Conservation (phyloP, 1,140 invertebrate genomes). For the Physella acuta region DNA sequence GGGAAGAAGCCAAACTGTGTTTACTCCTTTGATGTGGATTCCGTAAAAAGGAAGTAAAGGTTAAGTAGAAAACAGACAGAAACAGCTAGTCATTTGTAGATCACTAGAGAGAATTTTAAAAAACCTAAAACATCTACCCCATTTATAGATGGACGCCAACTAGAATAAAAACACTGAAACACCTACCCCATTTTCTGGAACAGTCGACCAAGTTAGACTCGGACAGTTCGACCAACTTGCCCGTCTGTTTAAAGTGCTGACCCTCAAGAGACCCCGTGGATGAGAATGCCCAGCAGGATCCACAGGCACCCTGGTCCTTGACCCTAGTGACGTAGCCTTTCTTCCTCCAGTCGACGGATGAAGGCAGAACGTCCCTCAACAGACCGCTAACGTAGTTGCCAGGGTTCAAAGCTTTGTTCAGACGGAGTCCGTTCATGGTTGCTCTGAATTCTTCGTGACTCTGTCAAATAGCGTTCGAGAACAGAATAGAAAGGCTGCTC, state of each 20-base stretch:
- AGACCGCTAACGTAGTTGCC: neutral
- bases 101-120: too few species aligned
- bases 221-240: constrained; percentile 83
- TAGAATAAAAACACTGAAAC: too few species aligned
- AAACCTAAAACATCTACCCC: too few species aligned
- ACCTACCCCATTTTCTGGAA: constrained; percentile 66
- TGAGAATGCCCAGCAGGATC: constrained; percentile 54
- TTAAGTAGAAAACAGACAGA: too few species aligned
- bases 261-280: constrained; percentile 89
- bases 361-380: neutral
- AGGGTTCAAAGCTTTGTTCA: neutral
- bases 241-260: constrained; percentile 85
- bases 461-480: too few species aligned
- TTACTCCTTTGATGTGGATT: too few species aligned
- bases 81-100: too few species aligned
- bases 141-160: too few species aligned
- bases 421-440: neutral
- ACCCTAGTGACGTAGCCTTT: constrained; percentile 62
- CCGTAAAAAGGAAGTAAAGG: too few species aligned
- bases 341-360: constrained; percentile 60
- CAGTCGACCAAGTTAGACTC: constrained; percentile 98
- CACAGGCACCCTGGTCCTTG: constrained; percentile 60
- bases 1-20: too few species aligned
- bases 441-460: neutral
- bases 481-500: too few species aligned